These are phyloP conservation scores for Argyra leucocephala DNA, from an alignment of 2,888 invertebrate species.

Conservation along the genomic window DNA sequence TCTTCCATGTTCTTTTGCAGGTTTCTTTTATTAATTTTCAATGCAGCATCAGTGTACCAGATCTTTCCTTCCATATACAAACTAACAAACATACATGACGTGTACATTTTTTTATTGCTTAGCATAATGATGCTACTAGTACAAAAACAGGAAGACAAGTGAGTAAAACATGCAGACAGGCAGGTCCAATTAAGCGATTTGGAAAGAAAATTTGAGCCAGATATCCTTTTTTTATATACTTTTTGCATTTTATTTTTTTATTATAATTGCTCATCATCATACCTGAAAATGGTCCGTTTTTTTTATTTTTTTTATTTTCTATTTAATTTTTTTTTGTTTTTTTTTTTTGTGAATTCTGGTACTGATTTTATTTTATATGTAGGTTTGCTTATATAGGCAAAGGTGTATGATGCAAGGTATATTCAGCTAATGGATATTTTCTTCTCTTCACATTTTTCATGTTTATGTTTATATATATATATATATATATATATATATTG, in stretches of 20 bases:
- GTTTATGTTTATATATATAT: neutral
- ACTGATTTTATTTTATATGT: neutral
- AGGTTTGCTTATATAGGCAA: neutral
- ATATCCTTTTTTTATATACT: neutral
- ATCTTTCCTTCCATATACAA: neutral
- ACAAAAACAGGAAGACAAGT: no score
- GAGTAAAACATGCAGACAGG: neutral
- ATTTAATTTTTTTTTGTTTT: no score
- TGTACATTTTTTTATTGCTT: no score
- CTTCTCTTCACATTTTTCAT: neutral
- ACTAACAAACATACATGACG: no score
- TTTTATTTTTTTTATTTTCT: neutral
- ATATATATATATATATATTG: neutral
- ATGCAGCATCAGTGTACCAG: neutral
- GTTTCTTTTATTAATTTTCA: neutral
- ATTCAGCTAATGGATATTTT: neutral
- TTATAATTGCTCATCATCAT: constrained; percentile 2
- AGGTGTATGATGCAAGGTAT: neutral
- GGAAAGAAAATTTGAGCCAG: neutral
- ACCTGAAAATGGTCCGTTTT: neutral
- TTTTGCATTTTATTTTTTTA: neutral
- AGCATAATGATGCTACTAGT: no score
- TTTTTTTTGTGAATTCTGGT: no score
- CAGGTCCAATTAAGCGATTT: neutral
- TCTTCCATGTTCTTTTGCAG: neutral